phyloP scores from a whole-genome alignment of 1,140 invertebrate genomes.

The Drosophila funebris region DNA sequence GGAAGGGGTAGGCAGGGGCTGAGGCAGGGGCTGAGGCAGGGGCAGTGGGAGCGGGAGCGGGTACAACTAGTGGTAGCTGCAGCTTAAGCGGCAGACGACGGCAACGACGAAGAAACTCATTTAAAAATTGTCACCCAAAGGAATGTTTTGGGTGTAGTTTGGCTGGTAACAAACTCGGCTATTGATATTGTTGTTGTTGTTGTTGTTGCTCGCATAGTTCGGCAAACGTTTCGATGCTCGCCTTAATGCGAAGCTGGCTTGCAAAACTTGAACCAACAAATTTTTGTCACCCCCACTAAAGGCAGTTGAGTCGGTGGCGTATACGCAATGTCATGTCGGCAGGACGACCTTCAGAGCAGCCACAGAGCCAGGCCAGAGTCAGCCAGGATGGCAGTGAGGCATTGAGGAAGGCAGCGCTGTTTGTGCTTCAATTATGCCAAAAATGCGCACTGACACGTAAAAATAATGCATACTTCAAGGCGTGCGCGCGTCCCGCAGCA shows the following conservation, averaged over 20 bases:
- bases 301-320: slow-evolving; percentile 5
- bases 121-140: slow-evolving; percentile 56
- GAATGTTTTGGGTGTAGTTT: slow-evolving; percentile 8
- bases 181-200: slow-evolving; percentile 16
- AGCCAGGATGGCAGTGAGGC: not conserved
- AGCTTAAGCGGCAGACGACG: slow-evolving; percentile 21
- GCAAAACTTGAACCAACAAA: slow-evolving; percentile 29
- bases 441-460: slow-evolving; percentile 81
- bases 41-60: slow-evolving; percentile 5
- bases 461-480: slow-evolving; percentile 81
- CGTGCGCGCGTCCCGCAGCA: slow-evolving; percentile 57
- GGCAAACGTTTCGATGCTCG: slow-evolving; percentile 20
- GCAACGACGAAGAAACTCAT: slow-evolving; percentile 49
- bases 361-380: not conserved
- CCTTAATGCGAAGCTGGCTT: slow-evolving; percentile 21
- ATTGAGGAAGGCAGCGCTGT: slow-evolving; percentile 47
- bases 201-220: slow-evolving; percentile 26
- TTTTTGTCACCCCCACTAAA: not conserved
- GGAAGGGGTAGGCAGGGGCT: not conserved
- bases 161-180: slow-evolving; percentile 10
- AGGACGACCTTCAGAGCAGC: slow-evolving; percentile 32
- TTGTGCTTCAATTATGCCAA: slow-evolving; percentile 81
- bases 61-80: not conserved
- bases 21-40: no score
- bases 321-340: slow-evolving; percentile 44